Conservation (phyloP, 2,888 invertebrate species). For the Cryptocephalus moraei region DNA sequence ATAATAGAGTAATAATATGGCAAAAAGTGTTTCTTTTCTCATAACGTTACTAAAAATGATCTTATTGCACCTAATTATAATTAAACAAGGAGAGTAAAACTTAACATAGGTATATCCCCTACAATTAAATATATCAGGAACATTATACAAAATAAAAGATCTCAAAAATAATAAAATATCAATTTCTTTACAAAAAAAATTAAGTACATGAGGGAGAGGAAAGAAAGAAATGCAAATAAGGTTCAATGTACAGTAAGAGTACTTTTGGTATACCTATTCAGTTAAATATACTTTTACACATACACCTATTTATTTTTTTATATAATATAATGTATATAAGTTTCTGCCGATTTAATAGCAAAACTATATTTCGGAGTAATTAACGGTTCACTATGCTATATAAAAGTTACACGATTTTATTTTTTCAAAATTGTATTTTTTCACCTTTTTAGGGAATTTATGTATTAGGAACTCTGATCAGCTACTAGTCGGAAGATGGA, state of each 20-base stretch:
- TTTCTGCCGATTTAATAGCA: slow-evolving; percentile 34
- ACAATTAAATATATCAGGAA: slow-evolving; percentile 31
- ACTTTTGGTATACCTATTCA: slow-evolving; percentile 9
- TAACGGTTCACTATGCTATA: slow-evolving; percentile 36
- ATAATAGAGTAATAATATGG: slow-evolving; percentile 37
- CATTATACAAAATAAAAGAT: slow-evolving; percentile 31
- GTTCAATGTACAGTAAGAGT: slow-evolving; percentile 14
- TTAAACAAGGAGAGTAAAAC: slow-evolving; percentile 30
- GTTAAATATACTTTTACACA: slow-evolving; percentile 29
- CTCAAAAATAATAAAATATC: slow-evolving; percentile 15
- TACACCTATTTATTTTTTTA: slow-evolving; percentile 34
- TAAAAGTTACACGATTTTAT: slow-evolving; percentile 36
- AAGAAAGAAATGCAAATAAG: slow-evolving; percentile 31
- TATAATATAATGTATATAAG: slow-evolving; percentile 35
- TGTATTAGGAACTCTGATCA: slow-evolving; percentile 39
- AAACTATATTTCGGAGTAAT: slow-evolving; percentile 36
- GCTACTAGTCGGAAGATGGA: slow-evolving; percentile 20
- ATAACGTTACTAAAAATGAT: slow-evolving; percentile 33
- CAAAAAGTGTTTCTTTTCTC: slow-evolving; percentile 36
- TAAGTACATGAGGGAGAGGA: slow-evolving; percentile 16
- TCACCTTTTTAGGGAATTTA: slow-evolving; percentile 33
- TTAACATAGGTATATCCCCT: slow-evolving; percentile 28
- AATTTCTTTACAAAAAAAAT: slow-evolving; percentile 18
- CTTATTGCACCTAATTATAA: slow-evolving; percentile 41
- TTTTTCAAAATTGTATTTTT: slow-evolving; percentile 23